phyloP scores from a whole-genome alignment of 2,888 invertebrate species.

The Protodeltote pygarga region DNA sequence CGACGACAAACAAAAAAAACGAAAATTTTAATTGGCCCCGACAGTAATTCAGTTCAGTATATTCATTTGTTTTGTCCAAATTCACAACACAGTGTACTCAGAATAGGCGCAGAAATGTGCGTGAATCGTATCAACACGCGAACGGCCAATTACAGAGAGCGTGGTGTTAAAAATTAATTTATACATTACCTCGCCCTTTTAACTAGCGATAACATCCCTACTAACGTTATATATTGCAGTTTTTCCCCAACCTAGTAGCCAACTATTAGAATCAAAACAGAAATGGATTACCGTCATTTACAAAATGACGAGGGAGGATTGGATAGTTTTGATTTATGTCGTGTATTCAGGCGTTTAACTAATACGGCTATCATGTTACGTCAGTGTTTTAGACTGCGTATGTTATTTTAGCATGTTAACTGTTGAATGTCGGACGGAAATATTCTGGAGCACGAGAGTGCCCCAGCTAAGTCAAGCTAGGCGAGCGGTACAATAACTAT shows the following conservation, averaged over 20 bases:
- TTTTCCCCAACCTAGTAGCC: conserved; percentile 31
- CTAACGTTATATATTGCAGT: conserved; percentile 47
- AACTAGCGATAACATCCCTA: conserved; percentile 40
- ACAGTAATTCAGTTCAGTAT: conserved; percentile 58
- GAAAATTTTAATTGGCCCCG: conserved; percentile 65
- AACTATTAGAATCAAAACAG: conserved; percentile 46
- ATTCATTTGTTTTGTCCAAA: conserved; percentile 65
- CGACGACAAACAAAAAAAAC: conserved; percentile 47
- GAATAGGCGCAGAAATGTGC: conserved; percentile 57
- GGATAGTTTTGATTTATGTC: conserved; percentile 38
- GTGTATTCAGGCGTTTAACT: conserved; percentile 35
- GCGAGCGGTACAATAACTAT: no score
- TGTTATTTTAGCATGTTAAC: conserved; percentile 30
- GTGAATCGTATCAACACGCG: conserved; percentile 72
- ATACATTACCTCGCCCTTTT: conserved; percentile 57
- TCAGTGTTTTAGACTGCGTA: conserved; percentile 20
- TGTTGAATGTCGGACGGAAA: conserved; percentile 7
- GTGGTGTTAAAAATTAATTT: conserved; percentile 79
- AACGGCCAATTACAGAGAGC: conserved; percentile 71
- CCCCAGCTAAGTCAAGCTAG: no score
- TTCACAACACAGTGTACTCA: conserved; percentile 31
- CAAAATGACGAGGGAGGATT: conserved; percentile 42
- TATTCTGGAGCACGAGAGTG: no score
- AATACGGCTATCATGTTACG: conserved; percentile 31
- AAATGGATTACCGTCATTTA: conserved; percentile 51